Evolutionary conservation across 2,888 invertebrate species (phyloP).

Genomic region (Eutolmus rufibarbis): DNA sequence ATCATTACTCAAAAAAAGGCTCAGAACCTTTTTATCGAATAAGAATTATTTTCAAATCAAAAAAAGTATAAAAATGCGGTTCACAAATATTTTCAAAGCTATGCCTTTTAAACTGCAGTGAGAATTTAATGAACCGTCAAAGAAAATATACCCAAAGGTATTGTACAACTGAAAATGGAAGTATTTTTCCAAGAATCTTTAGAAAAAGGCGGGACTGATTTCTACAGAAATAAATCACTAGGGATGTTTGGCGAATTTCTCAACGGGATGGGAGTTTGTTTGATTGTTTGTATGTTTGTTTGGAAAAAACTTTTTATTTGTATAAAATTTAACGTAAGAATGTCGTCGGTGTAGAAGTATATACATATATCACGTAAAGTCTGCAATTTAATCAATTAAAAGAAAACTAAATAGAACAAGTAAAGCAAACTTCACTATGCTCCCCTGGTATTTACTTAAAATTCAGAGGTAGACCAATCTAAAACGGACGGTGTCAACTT

Average conservation of each 20-base stretch:
- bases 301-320: neutral
- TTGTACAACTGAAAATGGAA: neutral
- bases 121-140: neutral
- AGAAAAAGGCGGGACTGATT: neutral
- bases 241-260: neutral
- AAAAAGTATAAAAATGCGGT: neutral
- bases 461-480: neutral
- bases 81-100: neutral
- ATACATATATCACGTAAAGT: neutral
- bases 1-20: too few relatives aligned
- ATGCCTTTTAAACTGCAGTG: neutral
- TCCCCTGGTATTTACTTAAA: neutral
- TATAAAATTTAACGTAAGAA: neutral
- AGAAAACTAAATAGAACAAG: neutral
- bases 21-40: too few relatives aligned
- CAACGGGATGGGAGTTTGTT: neutral
- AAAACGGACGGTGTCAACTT: neutral
- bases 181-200: neutral
- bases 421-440: neutral
- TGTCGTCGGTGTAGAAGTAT: neutral
- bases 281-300: neutral
- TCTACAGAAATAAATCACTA: neutral
- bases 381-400: neutral
- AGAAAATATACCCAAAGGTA: neutral
- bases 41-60: neutral